Base-by-base conservation (phyloP, 2,888 invertebrate species). In the Exocentrus adspersus region DNA sequence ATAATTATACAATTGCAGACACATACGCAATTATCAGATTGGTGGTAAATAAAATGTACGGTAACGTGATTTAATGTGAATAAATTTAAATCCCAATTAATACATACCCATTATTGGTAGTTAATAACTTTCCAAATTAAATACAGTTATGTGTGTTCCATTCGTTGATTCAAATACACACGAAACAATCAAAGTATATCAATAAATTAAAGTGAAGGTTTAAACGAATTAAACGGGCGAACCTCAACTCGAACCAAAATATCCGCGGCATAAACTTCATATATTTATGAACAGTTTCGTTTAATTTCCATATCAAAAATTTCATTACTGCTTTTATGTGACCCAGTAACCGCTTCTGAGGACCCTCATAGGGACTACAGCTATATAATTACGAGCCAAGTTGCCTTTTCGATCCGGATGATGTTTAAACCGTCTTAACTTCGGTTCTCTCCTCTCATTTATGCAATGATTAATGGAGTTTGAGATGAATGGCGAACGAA, bases 371-470 rank as follows among this genome's bases (percentile, higher is more conserved):
- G 4, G 7, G 7, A 24, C 24, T 7, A 24, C 12, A 37, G 37
- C 37, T 5, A 37, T 43, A 20, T 43, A 43, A 51, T 51, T 51
- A 51, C 32, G 19, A 14, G 14, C 51, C 4, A 20, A 30, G 12
- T 51, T 51, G 19, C 51, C 51, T 16, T 51, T 32, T 32, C 32
- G 5, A 37, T 51, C 12, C 16, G 51, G 6, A 19, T 10, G 51
- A 32, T 10, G 32, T 30, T 20, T 17, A 16, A 19, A 32, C n/a
- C 32, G 32, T 51, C 51, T 51, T 32, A 16, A 32, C 51, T 51
- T 51, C 14, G 32, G 14, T n/a, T n/a, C 51, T 51, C 17, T 51
- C 51, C 14, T 32, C 51, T 51, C 51, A 51, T 51, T 51, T 51
- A 32, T 37, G 32, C 14, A 32, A 32, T 51, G 51, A 51, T 51